Conservation (phyloP, 1,140 invertebrate species). For the Drosophila kikkawai region DNA sequence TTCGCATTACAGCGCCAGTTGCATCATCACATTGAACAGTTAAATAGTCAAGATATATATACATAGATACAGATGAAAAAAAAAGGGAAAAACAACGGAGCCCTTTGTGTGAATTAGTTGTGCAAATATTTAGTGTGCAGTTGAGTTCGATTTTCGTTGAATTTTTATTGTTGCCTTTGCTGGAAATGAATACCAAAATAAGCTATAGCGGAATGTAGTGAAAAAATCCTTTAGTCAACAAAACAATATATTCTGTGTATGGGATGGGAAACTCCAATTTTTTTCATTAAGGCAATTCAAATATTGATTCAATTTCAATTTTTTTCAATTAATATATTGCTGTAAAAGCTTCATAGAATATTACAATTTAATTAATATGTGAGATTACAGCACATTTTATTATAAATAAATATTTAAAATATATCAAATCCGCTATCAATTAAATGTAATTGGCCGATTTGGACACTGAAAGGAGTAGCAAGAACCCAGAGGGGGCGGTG, state of each 20-base stretch:
- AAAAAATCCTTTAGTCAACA: not conserved
- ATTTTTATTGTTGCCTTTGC: conserved; percentile 17
- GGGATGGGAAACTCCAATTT: no score
- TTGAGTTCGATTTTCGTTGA: conserved; percentile 37
- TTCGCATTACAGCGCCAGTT: conserved; percentile 24
- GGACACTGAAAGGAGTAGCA: no score
- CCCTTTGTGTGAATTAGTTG: conserved; percentile 66
- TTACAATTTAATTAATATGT: not conserved
- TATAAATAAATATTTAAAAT: not conserved
- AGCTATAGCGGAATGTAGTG: not conserved
- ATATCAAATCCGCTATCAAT: not conserved
- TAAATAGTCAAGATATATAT: conserved; percentile 50
- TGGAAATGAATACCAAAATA: conserved; percentile 36
- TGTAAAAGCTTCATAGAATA: no score
- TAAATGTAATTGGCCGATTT: not conserved
- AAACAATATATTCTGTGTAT: not conserved
- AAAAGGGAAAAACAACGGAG: conserved; percentile 30
- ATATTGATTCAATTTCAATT: not conserved
- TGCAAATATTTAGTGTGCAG: conserved; percentile 68
- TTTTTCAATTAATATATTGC: not conserved
- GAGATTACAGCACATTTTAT: no score
- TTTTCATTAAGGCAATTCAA: not conserved
- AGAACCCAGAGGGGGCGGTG: not conserved
- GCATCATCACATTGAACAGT: conserved; percentile 64
- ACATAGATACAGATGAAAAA: conserved; percentile 20